phyloP scores from a whole-genome alignment of 2,797 vertebrate species.

The Diceros bicornis region DNA sequence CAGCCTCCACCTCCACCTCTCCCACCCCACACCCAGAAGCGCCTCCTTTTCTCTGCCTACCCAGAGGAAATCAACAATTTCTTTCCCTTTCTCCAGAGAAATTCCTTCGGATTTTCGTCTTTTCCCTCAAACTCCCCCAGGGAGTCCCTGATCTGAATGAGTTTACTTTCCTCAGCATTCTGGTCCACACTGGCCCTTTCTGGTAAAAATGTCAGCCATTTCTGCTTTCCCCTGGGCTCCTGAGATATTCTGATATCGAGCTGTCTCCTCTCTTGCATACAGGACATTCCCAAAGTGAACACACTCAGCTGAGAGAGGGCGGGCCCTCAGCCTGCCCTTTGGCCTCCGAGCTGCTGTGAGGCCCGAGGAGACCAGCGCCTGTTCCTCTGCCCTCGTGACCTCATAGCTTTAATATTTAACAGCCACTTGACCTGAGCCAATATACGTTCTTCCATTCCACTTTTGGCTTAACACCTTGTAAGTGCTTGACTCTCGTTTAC shows the following conservation, averaged over 20 bases:
- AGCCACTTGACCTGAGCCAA: background rate
- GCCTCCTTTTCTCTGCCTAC: background rate
- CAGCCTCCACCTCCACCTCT: background rate
- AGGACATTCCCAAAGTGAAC: background rate
- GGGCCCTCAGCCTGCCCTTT: background rate
- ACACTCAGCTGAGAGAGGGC: background rate
- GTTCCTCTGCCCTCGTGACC: background rate
- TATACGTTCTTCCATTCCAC: rapidly evolving
- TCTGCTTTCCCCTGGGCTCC: background rate
- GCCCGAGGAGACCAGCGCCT: background rate
- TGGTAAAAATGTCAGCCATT: background rate
- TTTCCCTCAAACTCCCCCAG: background rate
- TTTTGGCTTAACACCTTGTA: background rate
- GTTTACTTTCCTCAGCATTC: background rate
- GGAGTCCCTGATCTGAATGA: background rate
- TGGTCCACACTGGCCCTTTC: background rate
- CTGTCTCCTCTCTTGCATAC: background rate
- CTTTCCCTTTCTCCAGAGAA: background rate
- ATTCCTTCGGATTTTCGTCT: background rate
- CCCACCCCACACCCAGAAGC: background rate
- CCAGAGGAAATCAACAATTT: background rate
- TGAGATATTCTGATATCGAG: background rate
- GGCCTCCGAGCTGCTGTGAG: background rate
- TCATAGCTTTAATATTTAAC: conserved; percentile 41
- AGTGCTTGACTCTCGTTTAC: background rate